phyloP scores from a whole-genome alignment of 2,113 vertebrate species.

The Scomber scombrus region DNA sequence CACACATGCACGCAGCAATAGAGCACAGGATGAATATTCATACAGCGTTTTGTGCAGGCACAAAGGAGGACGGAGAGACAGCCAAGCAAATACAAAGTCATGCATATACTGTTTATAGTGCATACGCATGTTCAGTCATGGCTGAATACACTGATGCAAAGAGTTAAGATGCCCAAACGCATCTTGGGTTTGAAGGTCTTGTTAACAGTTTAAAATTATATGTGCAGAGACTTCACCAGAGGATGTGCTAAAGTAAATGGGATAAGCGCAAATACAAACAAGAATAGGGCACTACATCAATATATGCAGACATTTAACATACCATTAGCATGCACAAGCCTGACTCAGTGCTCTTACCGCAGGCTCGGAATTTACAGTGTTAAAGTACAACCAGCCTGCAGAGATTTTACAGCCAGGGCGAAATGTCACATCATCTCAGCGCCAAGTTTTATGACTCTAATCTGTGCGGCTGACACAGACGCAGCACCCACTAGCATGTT shows the following conservation, averaged over 20 bases:
- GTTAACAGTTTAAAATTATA: conserved; percentile 17
- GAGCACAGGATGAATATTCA: conserved; percentile 40
- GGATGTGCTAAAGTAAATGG: conserved; percentile 14
- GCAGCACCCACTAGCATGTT: conserved; percentile 65
- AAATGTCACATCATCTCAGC: conserved; percentile 77
- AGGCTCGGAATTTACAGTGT: conserved; percentile 60
- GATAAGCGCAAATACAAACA: conserved; percentile 22
- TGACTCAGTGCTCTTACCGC: conserved; percentile 39
- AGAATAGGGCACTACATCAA: not conserved
- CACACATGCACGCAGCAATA: conserved; percentile 1
- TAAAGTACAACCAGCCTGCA: conserved; percentile 54
- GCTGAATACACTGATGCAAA: conserved; percentile 1
- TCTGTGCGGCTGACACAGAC: conserved; percentile 67
- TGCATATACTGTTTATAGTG: conserved; percentile 13
- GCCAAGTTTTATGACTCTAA: conserved; percentile 76
- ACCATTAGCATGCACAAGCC: conserved; percentile 40
- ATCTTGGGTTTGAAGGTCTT: not conserved
- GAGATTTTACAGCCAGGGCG: conserved; percentile 69
- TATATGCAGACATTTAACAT: conserved; percentile 36
- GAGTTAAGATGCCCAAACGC: not conserved
- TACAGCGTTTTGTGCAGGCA: not conserved
- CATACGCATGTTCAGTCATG: conserved; percentile 11
- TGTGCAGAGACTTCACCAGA: conserved; percentile 1
- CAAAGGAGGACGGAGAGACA: not conserved
- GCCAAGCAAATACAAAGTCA: conserved; percentile 11